phyloP scores from a whole-genome alignment of 2,888 invertebrate genomes.

The Campoplex capitator region DNA sequence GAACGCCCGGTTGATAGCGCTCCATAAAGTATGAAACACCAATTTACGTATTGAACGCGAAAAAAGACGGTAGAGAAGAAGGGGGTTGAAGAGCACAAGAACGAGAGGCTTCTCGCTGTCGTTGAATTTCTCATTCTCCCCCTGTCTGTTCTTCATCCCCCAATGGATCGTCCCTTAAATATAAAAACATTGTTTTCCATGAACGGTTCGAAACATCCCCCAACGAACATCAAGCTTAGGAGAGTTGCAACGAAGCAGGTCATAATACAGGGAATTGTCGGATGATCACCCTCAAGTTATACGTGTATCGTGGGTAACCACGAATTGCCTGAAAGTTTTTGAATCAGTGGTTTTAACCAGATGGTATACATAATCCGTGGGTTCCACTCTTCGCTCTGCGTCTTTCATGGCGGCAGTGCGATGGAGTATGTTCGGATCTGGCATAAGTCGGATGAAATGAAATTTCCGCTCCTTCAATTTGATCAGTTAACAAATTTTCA shows the following conservation, averaged over 20 bases:
- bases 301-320: constrained; percentile 38
- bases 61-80: not conserved
- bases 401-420: not conserved
- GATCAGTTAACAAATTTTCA: not conserved
- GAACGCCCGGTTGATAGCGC: constrained; percentile 28
- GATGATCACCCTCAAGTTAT: constrained; percentile 30
- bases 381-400: constrained; percentile 21
- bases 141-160: constrained; percentile 53
- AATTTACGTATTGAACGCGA: constrained; percentile 17
- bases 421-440: not conserved
- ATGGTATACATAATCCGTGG: constrained; percentile 33
- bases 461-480: not conserved
- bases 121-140: constrained; percentile 28
- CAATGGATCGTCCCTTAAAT: constrained; percentile 69
- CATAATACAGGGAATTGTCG: constrained; percentile 7
- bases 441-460: not conserved
- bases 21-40: constrained; percentile 52
- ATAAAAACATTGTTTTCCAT: constrained; percentile 73
- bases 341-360: constrained; percentile 71
- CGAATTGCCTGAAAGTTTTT: constrained; percentile 73
- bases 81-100: not conserved
- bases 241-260: not conserved
- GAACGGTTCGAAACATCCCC: constrained; percentile 67
- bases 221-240: constrained; percentile 12
- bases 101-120: not conserved